phyloP scores from a whole-genome alignment of 2,888 invertebrate species.

The Pseudococcus jackbeardsleyi region DNA sequence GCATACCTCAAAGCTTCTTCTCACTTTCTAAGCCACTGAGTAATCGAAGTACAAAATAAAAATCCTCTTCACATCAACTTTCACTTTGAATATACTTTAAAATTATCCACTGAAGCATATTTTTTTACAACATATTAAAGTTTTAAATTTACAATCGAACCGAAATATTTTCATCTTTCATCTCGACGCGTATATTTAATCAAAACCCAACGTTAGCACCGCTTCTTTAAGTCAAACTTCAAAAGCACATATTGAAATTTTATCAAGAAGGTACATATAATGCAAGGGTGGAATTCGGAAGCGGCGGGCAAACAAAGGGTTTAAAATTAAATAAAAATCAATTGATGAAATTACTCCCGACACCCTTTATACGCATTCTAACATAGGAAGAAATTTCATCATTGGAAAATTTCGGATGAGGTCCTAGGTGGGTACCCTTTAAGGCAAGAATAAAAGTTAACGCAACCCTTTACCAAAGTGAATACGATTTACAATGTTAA shows the following conservation, averaged over 20 bases:
- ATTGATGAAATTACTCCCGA: conserved; percentile 17
- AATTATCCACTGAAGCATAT: too few relatives aligned
- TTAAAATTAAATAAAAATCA: conserved; percentile 38
- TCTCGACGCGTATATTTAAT: not conserved
- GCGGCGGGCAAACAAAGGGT: not conserved
- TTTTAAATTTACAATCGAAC: not conserved
- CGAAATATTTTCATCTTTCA: not conserved
- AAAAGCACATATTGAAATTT: not conserved
- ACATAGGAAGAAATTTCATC: conserved; percentile 31
- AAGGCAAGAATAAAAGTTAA: conserved; percentile 18
- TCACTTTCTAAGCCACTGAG: too few relatives aligned
- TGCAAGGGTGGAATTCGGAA: not conserved
- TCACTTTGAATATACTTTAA: too few relatives aligned
- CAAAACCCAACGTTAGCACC: not conserved
- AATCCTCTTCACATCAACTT: too few relatives aligned
- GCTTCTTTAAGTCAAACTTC: not conserved
- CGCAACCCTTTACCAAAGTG: conserved; percentile 35
- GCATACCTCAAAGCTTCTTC: too few relatives aligned
- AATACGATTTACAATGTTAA: conserved; percentile 52
- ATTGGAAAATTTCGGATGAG: not conserved
- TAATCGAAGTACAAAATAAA: too few relatives aligned
- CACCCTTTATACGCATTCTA: not conserved
- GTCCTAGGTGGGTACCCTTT: not conserved
- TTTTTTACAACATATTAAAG: too few relatives aligned
- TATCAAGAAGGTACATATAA: not conserved